Evolutionary conservation across 1,140 invertebrate genomes (phyloP).

Genomic region (Atta colombica): DNA sequence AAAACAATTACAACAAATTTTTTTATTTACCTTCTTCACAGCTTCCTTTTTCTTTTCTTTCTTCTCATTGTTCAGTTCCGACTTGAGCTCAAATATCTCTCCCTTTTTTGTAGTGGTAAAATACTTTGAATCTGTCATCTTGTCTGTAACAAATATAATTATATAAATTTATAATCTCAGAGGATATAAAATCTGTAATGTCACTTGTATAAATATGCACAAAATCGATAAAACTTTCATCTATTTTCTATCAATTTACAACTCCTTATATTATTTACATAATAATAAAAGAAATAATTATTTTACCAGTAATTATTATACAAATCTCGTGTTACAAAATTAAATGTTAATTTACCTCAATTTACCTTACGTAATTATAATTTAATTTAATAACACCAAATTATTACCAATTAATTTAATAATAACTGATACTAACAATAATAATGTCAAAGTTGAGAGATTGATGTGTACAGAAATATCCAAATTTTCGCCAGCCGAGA

Average conservation of each 20-base stretch:
- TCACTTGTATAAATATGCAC: background rate
- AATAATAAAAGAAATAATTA: background rate
- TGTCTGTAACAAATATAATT: slow-evolving; percentile 64
- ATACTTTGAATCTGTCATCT: slow-evolving; percentile 99
- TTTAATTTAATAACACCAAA: background rate
- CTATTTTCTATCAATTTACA: background rate
- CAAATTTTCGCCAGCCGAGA: background rate
- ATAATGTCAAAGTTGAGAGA: background rate
- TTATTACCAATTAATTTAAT: background rate
- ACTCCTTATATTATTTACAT: background rate
- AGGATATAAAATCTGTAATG: slow-evolving; percentile 38
- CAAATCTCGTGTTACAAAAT: background rate
- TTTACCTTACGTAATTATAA: background rate
- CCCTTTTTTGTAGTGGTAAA: slow-evolving; percentile 99
- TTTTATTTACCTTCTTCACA: slow-evolving; percentile 95
- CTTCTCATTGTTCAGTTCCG: slow-evolving; percentile 99
- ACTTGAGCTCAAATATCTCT: slow-evolving; percentile 99
- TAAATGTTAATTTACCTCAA: background rate
- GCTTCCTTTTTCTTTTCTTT: slow-evolving; percentile 99
- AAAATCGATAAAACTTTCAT: background rate
- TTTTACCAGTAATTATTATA: background rate
- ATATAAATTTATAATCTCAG: background rate
- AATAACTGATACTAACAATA: background rate
- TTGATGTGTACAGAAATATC: background rate
- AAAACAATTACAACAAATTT: background rate